phyloP scores from a whole-genome alignment of 2,797 vertebrate genomes.

The Pangasius larnaudii region DNA sequence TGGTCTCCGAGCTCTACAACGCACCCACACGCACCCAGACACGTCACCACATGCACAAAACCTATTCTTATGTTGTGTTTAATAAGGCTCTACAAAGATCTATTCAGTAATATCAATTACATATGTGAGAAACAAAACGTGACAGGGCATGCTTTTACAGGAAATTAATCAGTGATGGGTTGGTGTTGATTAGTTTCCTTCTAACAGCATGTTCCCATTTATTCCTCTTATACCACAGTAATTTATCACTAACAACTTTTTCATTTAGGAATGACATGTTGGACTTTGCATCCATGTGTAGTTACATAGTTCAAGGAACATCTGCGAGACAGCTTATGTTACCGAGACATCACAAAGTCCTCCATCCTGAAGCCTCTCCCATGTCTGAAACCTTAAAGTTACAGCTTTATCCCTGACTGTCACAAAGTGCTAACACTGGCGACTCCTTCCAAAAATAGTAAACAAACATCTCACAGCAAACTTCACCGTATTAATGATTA shows the following conservation, averaged over 20 bases:
- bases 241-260: neutral
- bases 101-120: too few relatives aligned
- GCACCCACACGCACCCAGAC: constrained; percentile 32
- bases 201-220: neutral
- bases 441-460: neutral
- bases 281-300: neutral
- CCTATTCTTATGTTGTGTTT: neutral
- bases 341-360: neutral
- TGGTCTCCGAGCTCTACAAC: constrained; percentile 84
- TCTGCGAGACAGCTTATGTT: neutral
- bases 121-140: neutral
- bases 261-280: neutral
- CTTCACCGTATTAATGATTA: neutral
- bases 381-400: neutral
- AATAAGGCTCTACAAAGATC: neutral
- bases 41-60: neutral
- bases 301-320: too few relatives aligned
- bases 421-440: neutral
- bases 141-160: neutral
- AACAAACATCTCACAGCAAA: neutral
- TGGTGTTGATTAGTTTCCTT: neutral
- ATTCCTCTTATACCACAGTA: neutral
- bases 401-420: too few relatives aligned
- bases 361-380: neutral
- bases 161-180: neutral